Evolutionary conservation across 2,113 vertebrate genomes (phyloP).

Genomic region (Ceyx cyanopectus): DNA sequence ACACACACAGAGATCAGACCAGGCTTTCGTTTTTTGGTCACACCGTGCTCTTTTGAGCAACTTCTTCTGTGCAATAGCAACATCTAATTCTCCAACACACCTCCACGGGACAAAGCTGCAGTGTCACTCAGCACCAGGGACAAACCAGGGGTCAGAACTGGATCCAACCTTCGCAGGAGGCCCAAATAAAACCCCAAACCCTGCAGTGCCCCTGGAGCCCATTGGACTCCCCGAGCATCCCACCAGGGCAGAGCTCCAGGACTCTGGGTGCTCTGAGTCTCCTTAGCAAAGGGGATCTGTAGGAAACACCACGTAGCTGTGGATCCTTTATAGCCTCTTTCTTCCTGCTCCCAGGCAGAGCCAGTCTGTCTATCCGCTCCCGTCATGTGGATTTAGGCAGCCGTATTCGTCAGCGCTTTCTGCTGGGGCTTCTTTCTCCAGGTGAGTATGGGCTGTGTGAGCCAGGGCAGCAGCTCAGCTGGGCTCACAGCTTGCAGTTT

Average conservation of each 20-base stretch:
- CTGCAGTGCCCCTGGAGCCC: background rate
- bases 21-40: background rate
- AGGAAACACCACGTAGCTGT: slow-evolving; percentile 46
- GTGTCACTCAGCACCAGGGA: background rate
- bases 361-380: slow-evolving; percentile 96
- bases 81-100: background rate
- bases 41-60: background rate
- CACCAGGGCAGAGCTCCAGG: background rate
- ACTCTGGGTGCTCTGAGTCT: background rate
- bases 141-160: background rate
- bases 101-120: background rate
- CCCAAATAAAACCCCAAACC: background rate
- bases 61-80: background rate
- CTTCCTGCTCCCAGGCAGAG: slow-evolving; percentile 92
- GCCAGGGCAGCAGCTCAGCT: slow-evolving; percentile 67
- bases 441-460: slow-evolving; percentile 86
- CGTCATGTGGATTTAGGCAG: slow-evolving; percentile 98
- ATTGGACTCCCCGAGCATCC: background rate
- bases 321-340: slow-evolving; percentile 79
- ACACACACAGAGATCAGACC: background rate
- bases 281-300: background rate
- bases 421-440: slow-evolving; percentile 94
- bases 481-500: slow-evolving; percentile 72
- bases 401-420: slow-evolving; percentile 89
- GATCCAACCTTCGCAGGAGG: background rate